Evolutionary conservation across 2,797 vertebrate species (phyloP), one percentile per base, ranked within the genome.

Genomic region (Petrocephalus sullivani): DNA sequence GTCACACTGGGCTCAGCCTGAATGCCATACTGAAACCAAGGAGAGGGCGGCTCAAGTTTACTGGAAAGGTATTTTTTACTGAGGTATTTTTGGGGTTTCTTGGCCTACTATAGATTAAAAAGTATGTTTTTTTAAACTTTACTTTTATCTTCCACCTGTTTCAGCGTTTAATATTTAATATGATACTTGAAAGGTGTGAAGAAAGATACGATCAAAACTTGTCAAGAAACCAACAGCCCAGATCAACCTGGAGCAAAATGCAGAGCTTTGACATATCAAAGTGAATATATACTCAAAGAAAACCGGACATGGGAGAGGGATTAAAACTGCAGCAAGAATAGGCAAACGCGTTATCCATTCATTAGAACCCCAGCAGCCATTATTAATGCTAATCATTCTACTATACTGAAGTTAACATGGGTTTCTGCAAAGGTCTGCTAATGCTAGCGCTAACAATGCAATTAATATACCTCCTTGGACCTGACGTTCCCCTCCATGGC

Each of bases 181-280:
- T 84, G n/a, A 51, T 84, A 54, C 81, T 84, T 84, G 81, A 54
- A 78, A 78, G 37, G 71, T 37, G 46, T 10, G 41, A 83, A 84
- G 28, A 85, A 33, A 10, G 28, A 85, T 5, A 2, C n/a, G 54
- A 85, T 85, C 53, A 57, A 85, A 58, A 58, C 49, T 10, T 41
- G 54, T 58, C 53, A 41, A 58, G 37, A 58, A 58, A 54, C 49
- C 81, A 84, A 28, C 46, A 84, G 51, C 81, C 81, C n/a, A 28
- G 81, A 84, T 84, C 4, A 54, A 49, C 81, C 81, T 51, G 81
- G 21, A 84, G 81, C 81, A 84, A 28, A 84, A 84, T 21, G 3
- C 19, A 51, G 46, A 12, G 51, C n/a, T 53, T 84, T 23, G 21
- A 84, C 46, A 84, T 23, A 84, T 84, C 46, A 84, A 84, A 84